Base-by-base conservation (phyloP, 2,797 vertebrate genomes). In the Esox masquinongy region DNA sequence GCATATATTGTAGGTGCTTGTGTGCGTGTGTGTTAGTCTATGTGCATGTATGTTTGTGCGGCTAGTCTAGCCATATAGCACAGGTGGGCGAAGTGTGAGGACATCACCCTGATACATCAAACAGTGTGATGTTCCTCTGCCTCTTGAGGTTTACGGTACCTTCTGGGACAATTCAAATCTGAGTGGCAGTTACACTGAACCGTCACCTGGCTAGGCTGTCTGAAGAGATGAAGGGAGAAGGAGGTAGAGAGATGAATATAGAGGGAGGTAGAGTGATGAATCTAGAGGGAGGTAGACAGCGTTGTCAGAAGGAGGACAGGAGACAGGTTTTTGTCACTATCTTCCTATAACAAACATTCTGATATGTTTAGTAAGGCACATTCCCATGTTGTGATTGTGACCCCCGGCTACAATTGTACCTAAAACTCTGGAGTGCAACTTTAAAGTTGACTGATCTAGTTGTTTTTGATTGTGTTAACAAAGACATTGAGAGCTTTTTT, bases 81-180 rank as follows among this genome's bases (percentile, higher is more conserved):
- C 39, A 86, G 75, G 74, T 83, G 79, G 77, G 75, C 29, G 69
- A 76, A 79, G 73, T 63, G 50, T 74, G 4, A 50, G 67, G 36
- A 64, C 79, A 75, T 72, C 77, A 15, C 69, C 64, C 24, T 68
- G 70, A 79, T 80, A 79, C 82, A 43, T 78, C 61, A 66, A 67
- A 50, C 70, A 61, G 22, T 47, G 78, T 74, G 73, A 86, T 85
- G 82, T 85, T 47, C 1, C 68, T 83, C 78, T n/a, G 14, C 51
- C 24, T 53, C 51, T 43, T 73, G 76, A 73, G 73, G 83, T 88
- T 87, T 87, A 88, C 75, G 78, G 84, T 85, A 75, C 80, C 79
- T 73, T 83, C 72, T 70, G 83, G 78, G 75, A 75, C 36, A 77
- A 80, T 75, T 86, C 87, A 82, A 88, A 84, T 74, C 80, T 56